These are phyloP conservation scores for Accipiter virgatus DNA, from an alignment of 2,113 vertebrate species.

Conservation along the genomic window DNA sequence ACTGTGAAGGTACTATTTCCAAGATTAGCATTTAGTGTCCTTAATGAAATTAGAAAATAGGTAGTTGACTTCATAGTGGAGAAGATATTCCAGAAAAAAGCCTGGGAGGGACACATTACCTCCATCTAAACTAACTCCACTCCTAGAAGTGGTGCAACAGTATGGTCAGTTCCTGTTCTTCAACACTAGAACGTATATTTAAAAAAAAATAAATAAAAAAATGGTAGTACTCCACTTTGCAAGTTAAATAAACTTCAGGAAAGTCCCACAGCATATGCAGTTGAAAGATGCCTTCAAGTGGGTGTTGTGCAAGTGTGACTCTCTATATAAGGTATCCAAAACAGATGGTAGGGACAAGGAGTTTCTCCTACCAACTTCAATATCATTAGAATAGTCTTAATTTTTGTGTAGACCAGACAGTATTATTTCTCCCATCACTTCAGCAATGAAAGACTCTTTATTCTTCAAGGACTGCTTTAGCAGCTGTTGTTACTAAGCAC, in stretches of 20 bases:
- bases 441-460: not conserved
- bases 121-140: not conserved
- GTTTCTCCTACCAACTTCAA: not conserved
- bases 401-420: not conserved
- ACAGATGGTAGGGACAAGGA: not conserved
- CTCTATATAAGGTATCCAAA: not conserved
- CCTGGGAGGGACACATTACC: not conserved
- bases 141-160: not conserved
- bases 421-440: not conserved
- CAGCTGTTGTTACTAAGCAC: not conserved
- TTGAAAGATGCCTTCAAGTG: not conserved
- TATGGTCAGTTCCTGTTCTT: not conserved
- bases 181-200: not conserved
- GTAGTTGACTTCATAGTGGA: not conserved
- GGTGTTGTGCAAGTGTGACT: not conserved
- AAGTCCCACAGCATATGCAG: not conserved
- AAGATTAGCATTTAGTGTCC: not conserved
- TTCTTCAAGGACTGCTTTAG: not conserved
- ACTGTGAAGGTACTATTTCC: not conserved
- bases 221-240: not conserved
- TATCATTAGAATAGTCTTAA: not conserved
- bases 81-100: not conserved
- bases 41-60: not conserved
- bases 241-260: not conserved
- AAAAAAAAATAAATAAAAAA: not conserved